Evolutionary conservation across 2,888 invertebrate genomes (phyloP), one percentile per base, ranked within the genome.

Genomic region (Ennomos quercinarius): DNA sequence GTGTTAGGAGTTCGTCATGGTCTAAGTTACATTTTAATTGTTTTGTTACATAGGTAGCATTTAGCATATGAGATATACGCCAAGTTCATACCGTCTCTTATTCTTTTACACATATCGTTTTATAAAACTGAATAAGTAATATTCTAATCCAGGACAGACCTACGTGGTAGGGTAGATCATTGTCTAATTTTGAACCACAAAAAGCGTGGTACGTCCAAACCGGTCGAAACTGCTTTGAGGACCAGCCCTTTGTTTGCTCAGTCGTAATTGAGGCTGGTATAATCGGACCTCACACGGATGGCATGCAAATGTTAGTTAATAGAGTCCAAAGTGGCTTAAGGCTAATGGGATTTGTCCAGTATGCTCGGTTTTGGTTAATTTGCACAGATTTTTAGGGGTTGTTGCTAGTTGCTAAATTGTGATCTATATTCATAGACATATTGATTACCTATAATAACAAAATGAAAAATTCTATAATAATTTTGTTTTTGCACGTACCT

Each of bases 281-380:
- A 85, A 88, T 84, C 84, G 80, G 79, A 73, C 72, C 81, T 78
- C 80, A 80, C 77, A 80, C 74, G 81, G 80, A 78, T 79, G 74
- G 76, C 74, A 88, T 86, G 87, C 84, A 89, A 89, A 90, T 88
- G 82, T 80, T 71, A 78, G 79, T 76, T 83, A 83, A 86, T 82
- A 86, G 84, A 83, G 57, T 51, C 50, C 55, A 55, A 27, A 61
- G 38, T 56, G 51, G 55, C 47, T 61, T 55, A 39, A 37, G 27
- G 55, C 51, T 61, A 61, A 61, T 61, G 40, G 43, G 55, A 60
- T 55, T 60, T 42, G 34, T 37, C 34, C 50, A 41, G 13, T 34
- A 43, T 45, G 44, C 13, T 43, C 12, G 10, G 66, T 65, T 68
- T 67, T 60, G 66, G 70, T 68, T 64, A 63, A 56, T 57, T 61